These are phyloP conservation scores for Brachystomella parvula DNA, from an alignment of 1,140 invertebrate species.

Conservation along the genomic window DNA sequence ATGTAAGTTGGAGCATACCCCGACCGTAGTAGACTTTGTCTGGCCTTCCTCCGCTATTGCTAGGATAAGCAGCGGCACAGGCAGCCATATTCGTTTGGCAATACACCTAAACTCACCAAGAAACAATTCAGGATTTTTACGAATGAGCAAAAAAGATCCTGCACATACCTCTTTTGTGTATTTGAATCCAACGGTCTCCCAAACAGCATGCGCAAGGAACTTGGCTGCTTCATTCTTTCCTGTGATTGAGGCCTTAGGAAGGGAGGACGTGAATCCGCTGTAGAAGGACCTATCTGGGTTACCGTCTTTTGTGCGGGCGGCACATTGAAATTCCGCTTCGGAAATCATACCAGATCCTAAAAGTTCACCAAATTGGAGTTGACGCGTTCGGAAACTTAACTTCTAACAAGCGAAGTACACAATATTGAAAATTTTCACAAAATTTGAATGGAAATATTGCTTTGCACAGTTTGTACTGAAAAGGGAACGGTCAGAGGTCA, in stretches of 20 bases:
- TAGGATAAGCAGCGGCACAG: conserved; percentile 10
- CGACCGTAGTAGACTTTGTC: conserved; percentile 27
- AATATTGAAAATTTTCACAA: no score
- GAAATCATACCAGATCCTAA: background rate
- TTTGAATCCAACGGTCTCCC: conserved; percentile 16
- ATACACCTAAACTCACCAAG: no score
- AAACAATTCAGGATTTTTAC: no score
- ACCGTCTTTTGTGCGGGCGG: conserved; percentile 4
- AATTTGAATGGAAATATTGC: no score
- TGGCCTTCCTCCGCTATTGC: background rate
- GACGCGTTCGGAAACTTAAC: no score
- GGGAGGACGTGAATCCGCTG: background rate
- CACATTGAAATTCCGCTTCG: conserved; percentile 13
- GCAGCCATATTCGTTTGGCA: conserved; percentile 14
- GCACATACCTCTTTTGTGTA: conserved; percentile 13
- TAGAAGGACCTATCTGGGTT: background rate
- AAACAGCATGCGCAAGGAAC: conserved; percentile 10
- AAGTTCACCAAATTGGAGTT: background rate
- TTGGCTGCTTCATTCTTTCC: conserved; percentile 2
- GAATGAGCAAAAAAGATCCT: no score
- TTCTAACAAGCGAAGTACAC: no score
- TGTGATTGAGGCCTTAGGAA: conserved; percentile 2
- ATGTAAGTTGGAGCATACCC: conserved; percentile 23
- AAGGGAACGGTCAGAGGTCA: no score
- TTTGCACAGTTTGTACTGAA: no score